phyloP scores from a whole-genome alignment of 2,113 vertebrate species.

The Campylomormyrus tamandua region DNA sequence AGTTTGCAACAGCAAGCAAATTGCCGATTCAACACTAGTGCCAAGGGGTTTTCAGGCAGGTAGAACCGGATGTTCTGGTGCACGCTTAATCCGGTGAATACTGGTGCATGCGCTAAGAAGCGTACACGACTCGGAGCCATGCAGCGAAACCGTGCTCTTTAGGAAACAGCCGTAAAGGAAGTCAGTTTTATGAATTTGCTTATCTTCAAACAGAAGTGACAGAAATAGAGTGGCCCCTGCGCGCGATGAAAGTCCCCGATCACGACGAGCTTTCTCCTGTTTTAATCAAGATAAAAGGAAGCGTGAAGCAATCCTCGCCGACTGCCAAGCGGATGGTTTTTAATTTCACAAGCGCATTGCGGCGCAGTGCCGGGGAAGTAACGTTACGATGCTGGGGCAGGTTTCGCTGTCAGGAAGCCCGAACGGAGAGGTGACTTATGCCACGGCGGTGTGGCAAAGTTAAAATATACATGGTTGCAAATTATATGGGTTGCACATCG shows the following conservation, averaged over 20 bases:
- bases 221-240: background rate
- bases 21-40: background rate
- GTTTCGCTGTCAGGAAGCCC: background rate
- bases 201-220: background rate
- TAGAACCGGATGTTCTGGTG: background rate
- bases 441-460: background rate
- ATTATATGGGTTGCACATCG: background rate
- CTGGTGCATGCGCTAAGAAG: background rate
- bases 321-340: background rate
- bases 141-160: background rate
- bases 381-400: background rate
- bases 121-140: background rate
- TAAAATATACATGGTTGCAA: background rate
- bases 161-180: constrained; percentile 5
- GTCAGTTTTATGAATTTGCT: background rate
- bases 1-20: background rate
- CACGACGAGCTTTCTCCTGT: background rate
- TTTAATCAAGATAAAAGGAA: background rate
- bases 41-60: background rate
- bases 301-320: background rate
- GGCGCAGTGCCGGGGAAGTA: background rate
- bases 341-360: constrained; percentile 11
- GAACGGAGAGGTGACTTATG: background rate
- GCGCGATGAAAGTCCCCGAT: background rate
- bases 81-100: background rate